Conservation (phyloP, 2,888 invertebrate genomes). For the Hirtodrosophila histrioides region DNA sequence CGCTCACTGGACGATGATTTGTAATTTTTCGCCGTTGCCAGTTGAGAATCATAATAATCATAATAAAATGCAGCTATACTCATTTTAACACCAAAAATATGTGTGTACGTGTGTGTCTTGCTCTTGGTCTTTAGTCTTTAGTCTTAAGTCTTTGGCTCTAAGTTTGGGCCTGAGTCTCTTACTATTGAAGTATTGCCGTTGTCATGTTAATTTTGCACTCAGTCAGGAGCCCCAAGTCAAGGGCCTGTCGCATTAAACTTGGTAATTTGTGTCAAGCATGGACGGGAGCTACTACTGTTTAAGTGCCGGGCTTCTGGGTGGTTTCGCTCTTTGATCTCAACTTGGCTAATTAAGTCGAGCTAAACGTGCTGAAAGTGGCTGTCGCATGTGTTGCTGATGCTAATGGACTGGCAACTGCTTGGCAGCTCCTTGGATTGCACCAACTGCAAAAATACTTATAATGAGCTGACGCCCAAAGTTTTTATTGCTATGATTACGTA, state of each 20-base stretch:
- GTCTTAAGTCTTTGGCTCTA: conserved; percentile 6
- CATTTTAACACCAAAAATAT: conserved; percentile 79
- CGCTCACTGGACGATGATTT: conserved; percentile 71
- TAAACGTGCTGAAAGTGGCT: conserved; percentile 57
- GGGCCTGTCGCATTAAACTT: conserved; percentile 73
- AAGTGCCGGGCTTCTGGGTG: conserved; percentile 72
- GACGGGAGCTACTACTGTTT: conserved; percentile 74
- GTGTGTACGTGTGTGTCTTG: conserved; percentile 22
- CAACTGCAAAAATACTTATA: conserved; percentile 7
- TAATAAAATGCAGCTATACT: conserved; percentile 80
- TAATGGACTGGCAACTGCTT: conserved; percentile 34
- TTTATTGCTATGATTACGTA: neutral
- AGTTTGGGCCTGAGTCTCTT: conserved; percentile 8
- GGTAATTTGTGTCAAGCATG: conserved; percentile 76
- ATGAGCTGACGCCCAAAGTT: conserved; percentile 4
- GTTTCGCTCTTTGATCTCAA: conserved; percentile 59
- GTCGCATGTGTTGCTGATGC: conserved; percentile 23
- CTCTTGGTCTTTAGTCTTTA: conserved; percentile 24
- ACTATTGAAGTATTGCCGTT: conserved; percentile 70
- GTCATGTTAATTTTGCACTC: conserved; percentile 70
- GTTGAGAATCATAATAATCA: conserved; percentile 79
- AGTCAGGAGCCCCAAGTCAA: conserved; percentile 19
- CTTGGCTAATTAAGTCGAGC: conserved; percentile 71
- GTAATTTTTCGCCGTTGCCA: conserved; percentile 64
- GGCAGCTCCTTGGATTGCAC: conserved; percentile 11